Base-by-base conservation (phyloP, 2,888 invertebrate species). In the Scrobipalpa costella region DNA sequence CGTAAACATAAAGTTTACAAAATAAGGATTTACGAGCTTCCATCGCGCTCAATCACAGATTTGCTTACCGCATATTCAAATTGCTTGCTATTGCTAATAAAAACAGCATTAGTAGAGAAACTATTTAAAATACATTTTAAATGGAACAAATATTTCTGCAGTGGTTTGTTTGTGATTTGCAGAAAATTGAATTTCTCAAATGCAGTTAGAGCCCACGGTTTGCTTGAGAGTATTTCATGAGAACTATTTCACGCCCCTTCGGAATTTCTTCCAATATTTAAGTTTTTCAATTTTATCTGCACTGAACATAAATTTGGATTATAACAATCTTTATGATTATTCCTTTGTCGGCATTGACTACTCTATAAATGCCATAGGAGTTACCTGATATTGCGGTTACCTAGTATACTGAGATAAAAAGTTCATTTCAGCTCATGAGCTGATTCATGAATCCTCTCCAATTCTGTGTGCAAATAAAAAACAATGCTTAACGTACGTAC, bases 181-280 rank as follows among this genome's bases (percentile, higher is more conserved):
- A 21, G 55, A 33, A 55, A 55, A 55, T 55, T 55, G 55, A 27
- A 55, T 55, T 55, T n/a, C 33, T 55, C 27, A n/a, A n/a, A 7
- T 55, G 11, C 27, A n/a, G 50, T 7, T 21, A 50, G 50, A 50
- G 33, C 33, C 27, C n/a, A 33, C 21, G 21, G 52, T 15, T 11
- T n/a, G 33, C 11, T 1, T 52, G 13, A 49, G 13, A 13, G 49
- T 75, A 75, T 65, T 57, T 73, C 71, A 69, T 68, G 69, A 44
- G 66, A 78, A 74, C 78, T 76, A 80, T 80, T 78, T 77, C 74
- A 76, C 75, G 74, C 74, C 62, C 63, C 71, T 69, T 71, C 69
- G 74, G 71, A 68, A 76, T 76, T 71, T 70, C 67, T 68, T 69
- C 69, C 73, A 67, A 76, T 73, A 73, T 71, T 69, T 69, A 67